Evolutionary conservation across 2,888 invertebrate species (phyloP).

Genomic region (Griposia aprilina): DNA sequence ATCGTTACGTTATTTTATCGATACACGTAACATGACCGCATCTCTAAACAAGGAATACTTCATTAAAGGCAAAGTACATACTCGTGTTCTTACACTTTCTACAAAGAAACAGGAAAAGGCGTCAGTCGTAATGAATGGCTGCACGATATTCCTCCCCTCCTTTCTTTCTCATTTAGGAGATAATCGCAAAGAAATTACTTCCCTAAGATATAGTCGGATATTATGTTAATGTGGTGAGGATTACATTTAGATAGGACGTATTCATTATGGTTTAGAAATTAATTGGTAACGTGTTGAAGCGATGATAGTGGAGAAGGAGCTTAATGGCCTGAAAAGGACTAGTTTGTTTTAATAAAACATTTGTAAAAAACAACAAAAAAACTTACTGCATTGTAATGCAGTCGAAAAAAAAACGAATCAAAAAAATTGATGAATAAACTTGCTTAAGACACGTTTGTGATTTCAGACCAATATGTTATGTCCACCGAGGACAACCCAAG

Average conservation of each 20-base stretch:
- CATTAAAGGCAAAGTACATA: constrained; percentile 40
- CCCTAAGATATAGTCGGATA: constrained; percentile 33
- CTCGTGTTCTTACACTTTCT: constrained; percentile 19
- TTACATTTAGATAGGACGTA: constrained; percentile 30
- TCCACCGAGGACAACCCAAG: too few relatives aligned
- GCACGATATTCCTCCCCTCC: not conserved
- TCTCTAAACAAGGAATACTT: constrained; percentile 31
- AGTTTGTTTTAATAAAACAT: not conserved
- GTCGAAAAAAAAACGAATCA: too few relatives aligned
- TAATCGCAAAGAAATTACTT: constrained; percentile 54
- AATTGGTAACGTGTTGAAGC: constrained; percentile 19
- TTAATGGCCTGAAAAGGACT: not conserved
- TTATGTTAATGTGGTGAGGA: constrained; percentile 40
- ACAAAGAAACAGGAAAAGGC: constrained; percentile 31
- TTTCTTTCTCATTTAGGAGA: constrained; percentile 43
- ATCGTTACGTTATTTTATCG: not conserved
- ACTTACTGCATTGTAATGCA: too few relatives aligned
- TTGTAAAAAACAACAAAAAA: too few relatives aligned
- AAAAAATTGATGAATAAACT: not conserved
- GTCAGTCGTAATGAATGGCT: constrained; percentile 52
- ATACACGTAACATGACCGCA: not conserved
- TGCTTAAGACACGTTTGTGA: not conserved
- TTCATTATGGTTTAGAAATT: constrained; percentile 12
- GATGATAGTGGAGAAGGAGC: not conserved
- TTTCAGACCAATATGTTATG: not conserved